Evolutionary conservation across 2,797 vertebrate genomes (phyloP).

Genomic region (Malacoraja senta): DNA sequence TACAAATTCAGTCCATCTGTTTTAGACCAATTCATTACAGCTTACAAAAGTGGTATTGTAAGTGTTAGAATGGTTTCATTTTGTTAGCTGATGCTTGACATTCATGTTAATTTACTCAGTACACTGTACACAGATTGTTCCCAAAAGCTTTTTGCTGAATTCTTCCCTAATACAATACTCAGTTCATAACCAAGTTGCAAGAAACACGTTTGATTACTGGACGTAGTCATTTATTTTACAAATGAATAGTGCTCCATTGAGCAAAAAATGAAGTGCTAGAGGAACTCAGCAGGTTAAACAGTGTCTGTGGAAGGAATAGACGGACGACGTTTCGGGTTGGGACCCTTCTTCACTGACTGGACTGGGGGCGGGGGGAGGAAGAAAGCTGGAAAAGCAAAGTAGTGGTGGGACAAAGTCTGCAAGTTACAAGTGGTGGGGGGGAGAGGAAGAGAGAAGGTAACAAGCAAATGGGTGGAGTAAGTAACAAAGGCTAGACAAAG

Average conservation of each 20-base stretch:
- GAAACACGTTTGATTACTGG: background rate
- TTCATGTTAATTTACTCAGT: constrained; percentile 19
- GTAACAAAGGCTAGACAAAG: too few relatives aligned
- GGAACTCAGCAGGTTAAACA: too few relatives aligned
- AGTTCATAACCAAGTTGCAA: background rate
- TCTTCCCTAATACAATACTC: background rate
- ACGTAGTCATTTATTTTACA: background rate
- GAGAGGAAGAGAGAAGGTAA: too few relatives aligned
- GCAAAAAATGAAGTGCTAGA: too few relatives aligned
- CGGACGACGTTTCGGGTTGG: too few relatives aligned
- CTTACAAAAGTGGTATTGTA: constrained; percentile 34
- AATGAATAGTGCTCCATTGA: background rate
- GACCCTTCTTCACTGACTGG: too few relatives aligned
- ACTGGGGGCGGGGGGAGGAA: too few relatives aligned
- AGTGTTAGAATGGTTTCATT: background rate
- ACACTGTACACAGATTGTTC: constrained; percentile 23
- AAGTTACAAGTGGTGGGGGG: too few relatives aligned
- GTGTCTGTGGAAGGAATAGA: too few relatives aligned
- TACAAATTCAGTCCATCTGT: constrained; percentile 17
- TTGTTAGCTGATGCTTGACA: background rate
- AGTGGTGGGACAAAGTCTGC: too few relatives aligned
- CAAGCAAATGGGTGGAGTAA: too few relatives aligned
- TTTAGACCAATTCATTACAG: background rate
- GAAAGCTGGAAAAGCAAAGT: too few relatives aligned
- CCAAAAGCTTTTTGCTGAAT: background rate